Percentiles rank a stretch among this genome's conserved stretches.
Evolutionary conservation across 2,888 invertebrate species (phyloP).

Genomic region (Acholoe squamosa): DNA sequence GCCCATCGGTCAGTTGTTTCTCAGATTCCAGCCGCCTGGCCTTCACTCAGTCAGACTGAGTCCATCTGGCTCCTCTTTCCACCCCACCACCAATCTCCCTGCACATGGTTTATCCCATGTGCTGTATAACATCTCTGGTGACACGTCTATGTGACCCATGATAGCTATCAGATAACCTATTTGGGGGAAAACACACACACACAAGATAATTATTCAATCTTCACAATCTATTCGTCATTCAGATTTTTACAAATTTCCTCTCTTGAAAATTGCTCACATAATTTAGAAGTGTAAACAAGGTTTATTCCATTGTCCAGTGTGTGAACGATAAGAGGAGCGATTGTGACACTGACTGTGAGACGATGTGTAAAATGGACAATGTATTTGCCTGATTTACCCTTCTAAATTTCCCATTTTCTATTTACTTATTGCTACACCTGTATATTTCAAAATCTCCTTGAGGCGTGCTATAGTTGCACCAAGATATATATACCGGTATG

Average conservation of each 20-base stretch:
- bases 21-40: not conserved
- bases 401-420: not conserved
- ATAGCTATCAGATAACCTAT: too few relatives aligned
- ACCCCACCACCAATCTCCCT: not conserved
- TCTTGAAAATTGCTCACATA: too few relatives aligned
- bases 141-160: too few relatives aligned
- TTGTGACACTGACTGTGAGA: not conserved
- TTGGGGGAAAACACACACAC: too few relatives aligned
- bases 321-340: not conserved
- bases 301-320: not conserved
- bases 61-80: not conserved
- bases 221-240: too few relatives aligned
- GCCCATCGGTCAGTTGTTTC: slow-evolving; percentile 15
- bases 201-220: too few relatives aligned
- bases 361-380: not conserved
- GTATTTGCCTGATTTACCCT: not conserved
- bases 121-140: too few relatives aligned
- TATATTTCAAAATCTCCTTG: too few relatives aligned
- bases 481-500: not conserved
- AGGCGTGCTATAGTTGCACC: not conserved
- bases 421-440: too few relatives aligned
- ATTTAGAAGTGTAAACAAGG: not conserved
- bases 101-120: too few relatives aligned
- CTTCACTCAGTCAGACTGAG: not conserved
- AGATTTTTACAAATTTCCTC: too few relatives aligned